These are phyloP conservation scores for Fukomys damarensis DNA, from an alignment of 2,113 vertebrate genomes.

Conservation along the genomic window DNA sequence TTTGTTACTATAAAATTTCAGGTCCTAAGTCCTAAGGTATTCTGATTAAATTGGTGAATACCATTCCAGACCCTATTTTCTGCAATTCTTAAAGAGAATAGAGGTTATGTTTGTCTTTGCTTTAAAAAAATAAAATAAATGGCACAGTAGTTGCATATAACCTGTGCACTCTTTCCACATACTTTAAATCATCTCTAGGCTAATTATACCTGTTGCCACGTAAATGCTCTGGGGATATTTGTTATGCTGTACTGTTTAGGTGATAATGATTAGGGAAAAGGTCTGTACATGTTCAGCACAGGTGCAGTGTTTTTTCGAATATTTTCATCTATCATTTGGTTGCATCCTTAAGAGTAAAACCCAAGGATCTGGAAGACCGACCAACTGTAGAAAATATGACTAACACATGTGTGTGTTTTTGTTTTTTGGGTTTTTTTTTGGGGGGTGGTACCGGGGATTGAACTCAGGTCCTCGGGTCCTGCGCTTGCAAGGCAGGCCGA, in stretches of 20 bases:
- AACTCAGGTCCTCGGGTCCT: no score
- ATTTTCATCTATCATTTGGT: not conserved
- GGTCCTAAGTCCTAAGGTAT: constrained; percentile 27
- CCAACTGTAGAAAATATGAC: not conserved
- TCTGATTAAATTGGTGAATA: constrained; percentile 42
- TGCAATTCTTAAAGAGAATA: constrained; percentile 66
- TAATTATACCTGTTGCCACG: not conserved
- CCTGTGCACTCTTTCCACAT: not conserved
- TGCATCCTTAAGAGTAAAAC: not conserved
- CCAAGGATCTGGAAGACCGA: not conserved
- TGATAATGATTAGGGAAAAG: not conserved
- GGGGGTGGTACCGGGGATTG: no score
- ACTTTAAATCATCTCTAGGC: not conserved
- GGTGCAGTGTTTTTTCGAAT: not conserved
- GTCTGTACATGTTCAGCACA: not conserved
- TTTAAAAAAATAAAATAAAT: not conserved
- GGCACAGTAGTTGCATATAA: not conserved
- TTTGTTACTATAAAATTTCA: constrained; percentile 44
- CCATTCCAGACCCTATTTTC: not conserved
- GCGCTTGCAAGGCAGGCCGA: no score
- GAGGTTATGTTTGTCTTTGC: constrained; percentile 78
- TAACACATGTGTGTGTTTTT: not conserved
- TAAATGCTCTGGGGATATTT: not conserved
- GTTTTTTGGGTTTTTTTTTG: no score
- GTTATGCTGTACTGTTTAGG: not conserved